These are phyloP conservation scores for Paralvinella palmiformis DNA, from an alignment of 1,140 invertebrate species.

Conservation along the genomic window DNA sequence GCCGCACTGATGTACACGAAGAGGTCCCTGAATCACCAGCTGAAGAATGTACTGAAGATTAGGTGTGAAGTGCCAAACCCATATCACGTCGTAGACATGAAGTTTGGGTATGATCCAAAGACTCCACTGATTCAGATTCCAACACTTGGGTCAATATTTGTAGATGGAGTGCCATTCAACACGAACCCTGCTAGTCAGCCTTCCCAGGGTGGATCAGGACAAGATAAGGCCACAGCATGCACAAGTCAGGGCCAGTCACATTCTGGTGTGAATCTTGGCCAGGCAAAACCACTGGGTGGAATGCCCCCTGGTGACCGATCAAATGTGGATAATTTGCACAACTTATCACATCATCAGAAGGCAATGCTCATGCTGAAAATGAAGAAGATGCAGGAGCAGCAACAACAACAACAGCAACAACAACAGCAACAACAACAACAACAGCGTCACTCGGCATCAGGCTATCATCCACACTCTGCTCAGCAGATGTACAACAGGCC, in stretches of 20 bases:
- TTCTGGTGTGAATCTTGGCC: too few relatives aligned
- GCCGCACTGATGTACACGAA: conserved; percentile 78
- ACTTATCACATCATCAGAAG: conserved; percentile 15
- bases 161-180: conserved; percentile 28
- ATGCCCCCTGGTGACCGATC: too few relatives aligned
- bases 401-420: conserved; percentile 40
- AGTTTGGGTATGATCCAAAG: conserved; percentile 32
- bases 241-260: too few relatives aligned
- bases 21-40: conserved; percentile 51
- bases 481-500: not conserved
- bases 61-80: conserved; percentile 40
- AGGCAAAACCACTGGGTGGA: too few relatives aligned
- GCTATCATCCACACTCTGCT: conserved; percentile 17
- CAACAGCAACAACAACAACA: too few relatives aligned
- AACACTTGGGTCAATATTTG: conserved; percentile 31
- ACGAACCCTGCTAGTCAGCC: not conserved
- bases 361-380: conserved; percentile 11
- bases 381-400: conserved; percentile 25
- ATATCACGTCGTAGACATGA: conserved; percentile 36
- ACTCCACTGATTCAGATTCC: conserved; percentile 29
- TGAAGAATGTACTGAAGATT: conserved; percentile 24
- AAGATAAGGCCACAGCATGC: conserved; percentile 1
- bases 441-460: not conserved
- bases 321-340: not conserved
- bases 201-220: not conserved